phyloP scores from a whole-genome alignment of 1,140 invertebrate genomes.

The Sarcophaga bullata region DNA sequence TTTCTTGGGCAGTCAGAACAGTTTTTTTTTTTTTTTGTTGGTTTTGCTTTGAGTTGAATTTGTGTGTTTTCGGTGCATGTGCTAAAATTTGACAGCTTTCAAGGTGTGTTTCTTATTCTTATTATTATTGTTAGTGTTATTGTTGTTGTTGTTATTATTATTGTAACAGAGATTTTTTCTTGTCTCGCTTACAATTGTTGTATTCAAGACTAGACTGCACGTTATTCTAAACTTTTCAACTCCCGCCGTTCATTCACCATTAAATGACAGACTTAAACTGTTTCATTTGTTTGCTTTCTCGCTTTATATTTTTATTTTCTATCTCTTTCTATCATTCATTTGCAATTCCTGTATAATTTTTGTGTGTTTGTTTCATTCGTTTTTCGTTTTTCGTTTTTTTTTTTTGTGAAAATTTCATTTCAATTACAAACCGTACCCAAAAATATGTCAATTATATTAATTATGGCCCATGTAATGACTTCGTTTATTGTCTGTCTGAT shows the following conservation, averaged over 20 bases:
- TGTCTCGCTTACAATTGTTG: constrained; percentile 25
- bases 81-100: constrained; percentile 42
- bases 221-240: constrained; percentile 28
- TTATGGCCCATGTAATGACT: constrained; percentile 34
- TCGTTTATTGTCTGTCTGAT: neutral
- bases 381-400: constrained; percentile 3
- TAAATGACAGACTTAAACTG: constrained; percentile 17
- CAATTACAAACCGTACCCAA: constrained; percentile 39
- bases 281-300: neutral
- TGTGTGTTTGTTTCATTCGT: too few species aligned
- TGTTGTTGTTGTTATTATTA: neutral
- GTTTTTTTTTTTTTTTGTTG: neutral
- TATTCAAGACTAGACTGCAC: constrained; percentile 27
- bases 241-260: neutral
- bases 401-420: constrained; percentile 35
- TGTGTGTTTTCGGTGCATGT: constrained; percentile 16
- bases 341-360: neutral
- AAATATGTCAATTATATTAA: constrained; percentile 41
- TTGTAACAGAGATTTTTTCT: neutral
- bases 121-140: neutral
- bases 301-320: neutral
- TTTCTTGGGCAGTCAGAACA: too few species aligned
- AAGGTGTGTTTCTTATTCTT: constrained; percentile 24
- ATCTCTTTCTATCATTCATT: neutral
- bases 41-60: neutral